Conservation (phyloP, 2,888 invertebrate genomes). For the Ochropleura leucogaster region DNA sequence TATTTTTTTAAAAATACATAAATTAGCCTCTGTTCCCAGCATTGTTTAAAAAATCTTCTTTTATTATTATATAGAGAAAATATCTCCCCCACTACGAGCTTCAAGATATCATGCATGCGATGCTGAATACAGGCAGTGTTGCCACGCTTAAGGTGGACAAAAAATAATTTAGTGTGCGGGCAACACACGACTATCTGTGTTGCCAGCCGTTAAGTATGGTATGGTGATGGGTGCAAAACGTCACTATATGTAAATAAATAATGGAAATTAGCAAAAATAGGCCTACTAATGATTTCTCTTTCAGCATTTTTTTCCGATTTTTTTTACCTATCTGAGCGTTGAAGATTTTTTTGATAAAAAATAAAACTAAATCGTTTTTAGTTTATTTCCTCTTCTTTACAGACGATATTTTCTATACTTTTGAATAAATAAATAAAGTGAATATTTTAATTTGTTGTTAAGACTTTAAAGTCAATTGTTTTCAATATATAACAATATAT, state of each 20-base stretch:
- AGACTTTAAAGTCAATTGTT: conserved; percentile 30
- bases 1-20: neutral
- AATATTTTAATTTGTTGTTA: conserved; percentile 21
- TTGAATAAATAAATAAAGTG: neutral
- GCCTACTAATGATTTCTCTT: conserved; percentile 67
- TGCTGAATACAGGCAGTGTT: conserved; percentile 61
- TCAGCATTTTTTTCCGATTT: conserved; percentile 60
- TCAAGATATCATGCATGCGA: conserved; percentile 68
- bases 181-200: conserved; percentile 46
- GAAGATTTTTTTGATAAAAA: neutral
- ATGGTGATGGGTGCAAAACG: conserved; percentile 70
- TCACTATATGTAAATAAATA: conserved; percentile 53
- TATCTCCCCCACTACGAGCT: conserved; percentile 56
- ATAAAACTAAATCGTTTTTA: conserved; percentile 36
- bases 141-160: conserved; percentile 59
- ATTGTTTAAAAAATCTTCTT: conserved; percentile 41
- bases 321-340: conserved; percentile 13
- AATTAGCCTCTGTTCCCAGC: conserved; percentile 9
- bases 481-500: conserved; percentile 3
- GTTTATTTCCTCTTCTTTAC: conserved; percentile 12
- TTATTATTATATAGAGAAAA: conserved; percentile 71
- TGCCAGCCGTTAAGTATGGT: conserved; percentile 59
- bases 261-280: conserved; percentile 43
- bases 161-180: conserved; percentile 46
- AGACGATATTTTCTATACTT: conserved; percentile 8